Base-by-base conservation (phyloP, 1,140 invertebrate genomes). In the Acromyrmex charruanus region DNA sequence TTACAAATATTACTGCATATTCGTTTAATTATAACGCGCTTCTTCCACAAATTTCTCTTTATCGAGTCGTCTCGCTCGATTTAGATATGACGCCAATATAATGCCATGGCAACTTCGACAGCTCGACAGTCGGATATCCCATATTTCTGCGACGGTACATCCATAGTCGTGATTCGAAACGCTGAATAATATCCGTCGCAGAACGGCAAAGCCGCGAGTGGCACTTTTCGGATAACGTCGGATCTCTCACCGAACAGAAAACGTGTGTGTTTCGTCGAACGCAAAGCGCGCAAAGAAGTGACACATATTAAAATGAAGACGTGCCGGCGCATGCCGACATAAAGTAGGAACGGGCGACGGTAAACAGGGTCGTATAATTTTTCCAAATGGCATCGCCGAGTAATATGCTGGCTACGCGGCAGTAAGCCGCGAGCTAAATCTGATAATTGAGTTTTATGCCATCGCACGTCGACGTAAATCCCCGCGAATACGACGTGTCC, bases 401-500 rank as follows among this genome's bases (percentile, higher is more conserved):
- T 68, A 68, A 72, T 69, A 71, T 68, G 71, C 69, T 53, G 59
- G 69, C 53, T 31, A 44, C 12, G 58, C 31, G 51, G 53, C 14
- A 53, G 90, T 28, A 58, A 81, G 51, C 77, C n/a, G 79, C 85
- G 49, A 81, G 71, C 65, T 87, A 74, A 88, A 92, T 91, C 91
- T 92, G 91, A 90, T 93, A 93, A 93, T 93, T 93, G 92, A 92
- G 90, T 90, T 93, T 93, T 93, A 93, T 93, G 92, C 92, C 88
- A 92, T 93, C 90, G 90, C 92, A 93, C 92, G 92, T 92, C 89
- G 84, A 81, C 88, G 86, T 92, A 92, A 93, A 93, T 93, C 91
- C 92, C 51, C 35, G 87, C 71, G 91, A 91, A 88, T 91, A 90
- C 88, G 81, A 85, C 88, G 74, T 86, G 79, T 58, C 61, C 49